Evolutionary conservation across 2,797 vertebrate species (phyloP).

Genomic region (Zenarchopterus dispar): DNA sequence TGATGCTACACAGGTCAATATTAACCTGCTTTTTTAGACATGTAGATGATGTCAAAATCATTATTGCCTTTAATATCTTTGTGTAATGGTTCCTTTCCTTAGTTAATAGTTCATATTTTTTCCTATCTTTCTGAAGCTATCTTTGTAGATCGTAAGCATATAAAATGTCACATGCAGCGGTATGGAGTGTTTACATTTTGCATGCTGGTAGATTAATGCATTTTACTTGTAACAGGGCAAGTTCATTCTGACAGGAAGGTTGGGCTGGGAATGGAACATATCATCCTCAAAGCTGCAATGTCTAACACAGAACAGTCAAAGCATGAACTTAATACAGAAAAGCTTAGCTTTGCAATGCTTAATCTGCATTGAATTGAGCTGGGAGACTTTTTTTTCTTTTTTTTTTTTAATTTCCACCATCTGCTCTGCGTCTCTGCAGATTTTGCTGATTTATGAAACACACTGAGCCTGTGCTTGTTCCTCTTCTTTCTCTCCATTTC

Average conservation of each 20-base stretch:
- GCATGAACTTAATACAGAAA: slow-evolving; percentile 41
- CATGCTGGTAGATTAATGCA: slow-evolving; percentile 24
- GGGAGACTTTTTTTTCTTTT: slow-evolving; percentile 37
- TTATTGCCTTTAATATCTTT: too few species aligned
- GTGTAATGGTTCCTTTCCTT: too few species aligned
- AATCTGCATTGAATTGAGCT: slow-evolving; percentile 72
- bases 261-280: slow-evolving; percentile 41
- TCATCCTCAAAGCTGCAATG: slow-evolving; percentile 55
- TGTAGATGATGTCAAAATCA: too few species aligned
- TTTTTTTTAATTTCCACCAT: slow-evolving; percentile 64
- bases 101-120: too few species aligned
- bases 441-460: slow-evolving; percentile 79
- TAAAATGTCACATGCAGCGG: too few species aligned
- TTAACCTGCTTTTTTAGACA: too few species aligned
- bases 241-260: slow-evolving; percentile 33
- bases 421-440: slow-evolving; percentile 79
- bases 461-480: slow-evolving; percentile 43
- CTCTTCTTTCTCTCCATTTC: slow-evolving; percentile 52
- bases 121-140: too few species aligned
- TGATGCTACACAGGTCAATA: too few species aligned
- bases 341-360: slow-evolving; percentile 66
- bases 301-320: slow-evolving; percentile 38
- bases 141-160: too few species aligned
- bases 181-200: too few species aligned
- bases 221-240: slow-evolving; percentile 26